Base-by-base conservation (phyloP, 2,888 invertebrate species). In the Leptarthrus brevirostris region DNA sequence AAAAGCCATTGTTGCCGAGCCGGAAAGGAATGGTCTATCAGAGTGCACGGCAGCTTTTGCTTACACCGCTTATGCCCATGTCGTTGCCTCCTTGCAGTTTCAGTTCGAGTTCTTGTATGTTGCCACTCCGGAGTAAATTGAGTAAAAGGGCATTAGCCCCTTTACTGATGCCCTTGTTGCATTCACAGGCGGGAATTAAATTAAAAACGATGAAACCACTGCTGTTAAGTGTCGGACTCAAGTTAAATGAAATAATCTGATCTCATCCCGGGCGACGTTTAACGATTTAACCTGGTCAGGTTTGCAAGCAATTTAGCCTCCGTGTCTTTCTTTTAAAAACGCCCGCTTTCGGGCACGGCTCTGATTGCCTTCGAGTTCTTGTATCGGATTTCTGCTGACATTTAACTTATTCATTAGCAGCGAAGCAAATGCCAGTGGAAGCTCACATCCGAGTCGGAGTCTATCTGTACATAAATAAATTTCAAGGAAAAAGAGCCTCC, bases 401-500 rank as follows among this genome's bases (percentile, higher is more conserved):
- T 58, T 58, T 58, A 36, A 2, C 40, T 8, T 40, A 30, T 30
- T 30, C 30, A 30, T 30, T 30, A 8, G 40, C 12, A 40, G n/a
- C 40, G 12, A n/a, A n/a, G 12, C 36, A 58, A 58, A 58, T 58
- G 58, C 36, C 58, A 58, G 12, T 58, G 58, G 36, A 8, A 58
- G 58, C 36, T 16, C n/a, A 56, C 8, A 56, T 56, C 56, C n/a
- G 14, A 56, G 36, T 12, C 58, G 36, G n/a, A 12, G 12, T 30
- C 30, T 24, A 16, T 30, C n/a, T 30, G 56, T 30, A 30, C 36
- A 58, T 36, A 58, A 58, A 58, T 58, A 58, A 58, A 40, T 58
- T 36, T n/a, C 58, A 58, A 58, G 58, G 58, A 58, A n/a, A 58
- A 12, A n/a, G 58, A 36, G 58, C 58, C 58, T 58, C 58, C 58